These are phyloP conservation scores for Orestias chungarensis DNA, from an alignment of 2,797 vertebrate genomes.

Conservation along the genomic window DNA sequence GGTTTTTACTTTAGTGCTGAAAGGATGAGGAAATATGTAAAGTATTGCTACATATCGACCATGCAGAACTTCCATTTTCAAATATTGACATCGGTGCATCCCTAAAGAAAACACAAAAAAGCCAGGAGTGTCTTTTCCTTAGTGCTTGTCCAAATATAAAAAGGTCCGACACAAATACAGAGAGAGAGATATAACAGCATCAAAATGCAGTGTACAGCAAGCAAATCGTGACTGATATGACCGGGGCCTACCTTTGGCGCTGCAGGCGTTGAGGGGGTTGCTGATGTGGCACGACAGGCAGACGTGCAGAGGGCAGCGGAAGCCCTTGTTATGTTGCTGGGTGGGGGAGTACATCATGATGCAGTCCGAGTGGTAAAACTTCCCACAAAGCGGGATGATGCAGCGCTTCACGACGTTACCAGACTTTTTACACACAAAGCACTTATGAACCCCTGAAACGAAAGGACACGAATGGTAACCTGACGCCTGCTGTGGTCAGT, in stretches of 20 bases:
- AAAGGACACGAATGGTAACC: background rate
- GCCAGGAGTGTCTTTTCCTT: too few relatives aligned
- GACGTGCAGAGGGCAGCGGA: slow-evolving; percentile 94
- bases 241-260: slow-evolving; percentile 87
- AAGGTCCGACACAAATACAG: too few relatives aligned
- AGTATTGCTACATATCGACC: too few relatives aligned
- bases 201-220: background rate
- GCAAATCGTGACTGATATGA: background rate
- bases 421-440: slow-evolving; percentile 93
- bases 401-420: slow-evolving; percentile 91
- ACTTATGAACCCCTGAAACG: slow-evolving; percentile 87
- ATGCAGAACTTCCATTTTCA: too few relatives aligned
- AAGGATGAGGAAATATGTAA: too few relatives aligned
- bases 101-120: too few relatives aligned
- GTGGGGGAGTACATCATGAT: slow-evolving; percentile 87
- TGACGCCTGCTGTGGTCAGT: background rate
- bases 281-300: slow-evolving; percentile 93
- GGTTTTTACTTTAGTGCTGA: too few relatives aligned
- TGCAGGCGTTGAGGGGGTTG: slow-evolving; percentile 89
- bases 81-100: too few relatives aligned
- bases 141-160: too few relatives aligned
- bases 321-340: slow-evolving; percentile 89
- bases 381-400: slow-evolving; percentile 93
- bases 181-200: too few relatives aligned
- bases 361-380: slow-evolving; percentile 94